A percentile compares a stretch with the other conserved stretches of the same genome.
Conservation (phyloP, 1,140 invertebrate genomes). For the Goniozus legneri region DNA sequence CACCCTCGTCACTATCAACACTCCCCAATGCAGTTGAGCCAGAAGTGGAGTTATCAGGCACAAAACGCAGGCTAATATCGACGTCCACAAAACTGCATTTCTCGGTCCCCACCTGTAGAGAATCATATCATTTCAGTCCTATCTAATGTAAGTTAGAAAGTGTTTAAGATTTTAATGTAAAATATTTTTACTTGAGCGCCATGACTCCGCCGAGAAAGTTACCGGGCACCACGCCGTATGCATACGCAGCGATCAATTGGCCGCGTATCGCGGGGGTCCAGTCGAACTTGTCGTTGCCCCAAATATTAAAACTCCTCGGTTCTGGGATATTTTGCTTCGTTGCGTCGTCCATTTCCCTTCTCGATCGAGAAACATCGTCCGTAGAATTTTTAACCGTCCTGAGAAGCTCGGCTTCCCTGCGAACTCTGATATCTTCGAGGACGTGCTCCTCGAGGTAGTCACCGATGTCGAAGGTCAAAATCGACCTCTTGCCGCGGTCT, state of each 20-base stretch:
- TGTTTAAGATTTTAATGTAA: background rate
- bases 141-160: background rate
- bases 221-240: constrained; percentile 48
- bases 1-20: constrained; percentile 21
- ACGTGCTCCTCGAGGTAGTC: constrained; percentile 9
- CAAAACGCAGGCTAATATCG: constrained; percentile 60
- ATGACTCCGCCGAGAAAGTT: constrained; percentile 62
- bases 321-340: too few species aligned
- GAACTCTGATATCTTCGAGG: too few species aligned
- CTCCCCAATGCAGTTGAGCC: constrained; percentile 43
- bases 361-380: too few species aligned
- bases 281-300: too few species aligned
- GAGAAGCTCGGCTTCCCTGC: too few species aligned
- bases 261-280: constrained; percentile 30
- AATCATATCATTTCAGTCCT: background rate
- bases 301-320: too few species aligned
- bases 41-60: constrained; percentile 62
- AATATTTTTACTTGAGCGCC: constrained; percentile 57
- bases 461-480: constrained; percentile 9
- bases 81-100: constrained; percentile 62
- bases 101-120: constrained; percentile 54
- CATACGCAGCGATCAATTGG: constrained; percentile 62
- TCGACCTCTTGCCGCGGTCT: constrained; percentile 9
- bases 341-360: too few species aligned
- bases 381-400: too few species aligned